A percentile compares a stretch with the other conserved stretches of the same genome.
These are phyloP conservation scores for Pseudochromis fuscus DNA, from an alignment of 2,797 vertebrate species.

Conservation along the genomic window DNA sequence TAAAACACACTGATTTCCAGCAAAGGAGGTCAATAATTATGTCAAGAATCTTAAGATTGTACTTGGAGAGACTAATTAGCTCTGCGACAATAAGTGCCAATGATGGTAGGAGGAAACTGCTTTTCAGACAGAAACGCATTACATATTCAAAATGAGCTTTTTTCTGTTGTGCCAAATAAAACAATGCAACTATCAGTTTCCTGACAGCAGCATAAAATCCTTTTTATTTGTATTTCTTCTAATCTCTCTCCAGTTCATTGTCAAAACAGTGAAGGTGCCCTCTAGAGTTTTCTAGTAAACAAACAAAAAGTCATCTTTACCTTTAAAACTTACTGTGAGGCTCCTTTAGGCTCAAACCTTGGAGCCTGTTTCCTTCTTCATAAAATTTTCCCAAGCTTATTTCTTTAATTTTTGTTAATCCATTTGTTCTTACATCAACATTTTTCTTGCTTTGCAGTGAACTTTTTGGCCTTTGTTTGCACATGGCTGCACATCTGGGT, in stretches of 20 bases:
- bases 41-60: slow-evolving; percentile 44
- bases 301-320: slow-evolving; percentile 3
- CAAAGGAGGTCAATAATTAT: slow-evolving; percentile 42
- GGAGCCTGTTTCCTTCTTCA: neutral
- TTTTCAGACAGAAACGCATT: slow-evolving; percentile 11
- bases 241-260: slow-evolving; percentile 1
- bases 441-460: neutral
- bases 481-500: no score
- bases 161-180: slow-evolving; percentile 8
- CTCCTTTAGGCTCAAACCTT: neutral
- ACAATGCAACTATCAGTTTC: slow-evolving; percentile 10
- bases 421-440: neutral
- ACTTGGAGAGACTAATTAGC: slow-evolving; percentile 51
- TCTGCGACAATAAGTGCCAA: slow-evolving; percentile 16
- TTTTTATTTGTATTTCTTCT: neutral
- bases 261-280: neutral
- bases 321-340: neutral
- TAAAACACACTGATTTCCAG: slow-evolving; percentile 14
- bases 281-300: neutral
- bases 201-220: slow-evolving; percentile 10
- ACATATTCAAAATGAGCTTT: slow-evolving; percentile 8
- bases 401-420: neutral
- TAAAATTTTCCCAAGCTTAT: neutral
- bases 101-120: slow-evolving; percentile 25
- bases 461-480: neutral